Evolutionary conservation across 2,888 invertebrate genomes (phyloP), one percentile per base, ranked within the genome.

Genomic region (Cephus nigrinus): DNA sequence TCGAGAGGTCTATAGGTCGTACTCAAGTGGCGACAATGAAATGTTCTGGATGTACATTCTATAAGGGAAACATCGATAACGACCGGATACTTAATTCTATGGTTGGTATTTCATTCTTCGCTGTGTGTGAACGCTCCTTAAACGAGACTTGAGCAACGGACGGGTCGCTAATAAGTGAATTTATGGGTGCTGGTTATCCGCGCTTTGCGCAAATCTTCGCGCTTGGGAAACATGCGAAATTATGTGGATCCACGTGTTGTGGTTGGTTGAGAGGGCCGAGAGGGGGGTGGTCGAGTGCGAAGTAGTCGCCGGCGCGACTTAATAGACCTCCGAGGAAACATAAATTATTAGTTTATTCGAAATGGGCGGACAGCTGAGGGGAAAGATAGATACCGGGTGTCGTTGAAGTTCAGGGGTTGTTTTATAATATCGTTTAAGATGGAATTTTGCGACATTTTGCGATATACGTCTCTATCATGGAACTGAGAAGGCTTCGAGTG

Each of bases 261-360:
- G 75, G 69, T 71, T 77, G 80, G 79, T 82, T 78, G 69, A 69
- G 79, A 5, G 36, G 36, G 0, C 4, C 12, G 35, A 35, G 35
- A 35, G 36, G 36, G 36, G 40, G 40, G 15, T 4, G 15, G 40
- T 23, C 55, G 23, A 55, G 55, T 55, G 55, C 55, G 55, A 55
- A 55, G 55, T 55, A 55, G 55, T 55, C 55, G 55, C 55, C 23
- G 55, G 55, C 55, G 55, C 55, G 55, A 73, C 81, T 83, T 85
- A 85, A 85, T 84, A 85, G 85, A 81, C 82, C 83, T 76, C 80
- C 78, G 82, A 74, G 85, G 79, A 82, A 82, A 78, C 81, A 69
- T 84, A 82, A 85, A 83, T 84, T 83, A 85, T 84, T 81, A 76
- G 81, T 80, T 76, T 76, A 74, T 81, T 71, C 71, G 71, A 71